Evolutionary conservation across 2,113 vertebrate genomes (phyloP), one percentile per base, ranked within the genome.

Genomic region (Phasianus colchicus): DNA sequence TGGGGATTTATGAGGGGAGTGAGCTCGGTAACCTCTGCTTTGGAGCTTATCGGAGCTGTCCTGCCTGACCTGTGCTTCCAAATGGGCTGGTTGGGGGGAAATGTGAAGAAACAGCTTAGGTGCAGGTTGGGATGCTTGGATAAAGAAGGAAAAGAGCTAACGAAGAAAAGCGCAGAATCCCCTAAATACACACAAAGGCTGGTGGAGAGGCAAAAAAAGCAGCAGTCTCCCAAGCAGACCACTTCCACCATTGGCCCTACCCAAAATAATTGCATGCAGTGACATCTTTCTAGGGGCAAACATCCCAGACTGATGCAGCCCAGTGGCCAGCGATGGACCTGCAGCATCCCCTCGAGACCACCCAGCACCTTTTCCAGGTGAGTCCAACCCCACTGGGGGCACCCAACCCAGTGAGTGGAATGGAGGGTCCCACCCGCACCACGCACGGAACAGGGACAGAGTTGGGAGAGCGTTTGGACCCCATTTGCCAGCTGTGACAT

Each of bases 221-320:
- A 19, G 21, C 3, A 10, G 10, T 22, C 13, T 7, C 34, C 36
- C 45, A 29, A 43, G 55, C 52, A 71, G 48, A 16, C 32, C 54
- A 61, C 9, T 9, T 63, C 50, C 32, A 38, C 5, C 13, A 40
- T 10, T 0, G 0, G 27, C 10, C 40, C 21, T 22, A 2, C 0
- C 27, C 52, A 17, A 48, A 24, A 54, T 52, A 42, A 24, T 7
- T 3, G 17, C 19, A 50, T 34, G 6, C 40, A 76, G 36, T 2
- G 20, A 3, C 42, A 14, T 8, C 19, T 42, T 75, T 82, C 29
- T 20, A n/a, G 34, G 29, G 25, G 7, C 18, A 36, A 81, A 58
- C 10, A 16, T 54, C 81, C 83, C 40, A 2, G 4, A 2, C 17
- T 7, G 14, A 55, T 5, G 0, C 64, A 40, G 43, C n/a, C 16